These are phyloP conservation scores for Amphiprion clarkii DNA, from an alignment of 2,797 vertebrate genomes.

Conservation along the genomic window DNA sequence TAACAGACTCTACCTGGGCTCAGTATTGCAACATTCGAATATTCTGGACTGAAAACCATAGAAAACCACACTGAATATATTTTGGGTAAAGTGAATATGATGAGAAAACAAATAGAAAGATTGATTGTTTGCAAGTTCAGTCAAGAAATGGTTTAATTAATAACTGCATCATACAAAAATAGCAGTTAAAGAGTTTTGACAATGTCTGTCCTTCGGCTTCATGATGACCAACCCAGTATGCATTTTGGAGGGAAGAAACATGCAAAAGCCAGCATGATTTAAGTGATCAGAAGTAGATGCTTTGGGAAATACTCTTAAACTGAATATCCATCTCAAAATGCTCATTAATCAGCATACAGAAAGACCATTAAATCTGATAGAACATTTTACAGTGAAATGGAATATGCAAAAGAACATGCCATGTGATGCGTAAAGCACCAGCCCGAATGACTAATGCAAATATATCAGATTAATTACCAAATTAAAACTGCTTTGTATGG, in stretches of 20 bases:
- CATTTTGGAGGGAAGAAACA: background rate
- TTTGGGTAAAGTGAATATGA: background rate
- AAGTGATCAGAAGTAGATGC: slow-evolving; percentile 25
- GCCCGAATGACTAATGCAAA: slow-evolving; percentile 59
- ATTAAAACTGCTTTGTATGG: slow-evolving; percentile 39
- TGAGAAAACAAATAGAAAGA: background rate
- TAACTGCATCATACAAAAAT: slow-evolving; percentile 1
- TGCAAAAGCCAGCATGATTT: slow-evolving; percentile 18
- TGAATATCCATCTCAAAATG: slow-evolving; percentile 42
- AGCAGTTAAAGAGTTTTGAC: background rate
- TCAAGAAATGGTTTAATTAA: background rate
- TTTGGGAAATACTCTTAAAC: slow-evolving; percentile 3
- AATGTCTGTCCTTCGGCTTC: slow-evolving; percentile 7
- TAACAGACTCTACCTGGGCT: background rate
- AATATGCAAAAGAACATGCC: slow-evolving; percentile 50
- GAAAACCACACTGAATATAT: too few species aligned
- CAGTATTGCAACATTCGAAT: background rate
- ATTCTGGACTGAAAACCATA: background rate
- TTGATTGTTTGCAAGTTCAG: slow-evolving; percentile 5
- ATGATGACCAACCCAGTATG: too few species aligned
- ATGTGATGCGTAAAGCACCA: slow-evolving; percentile 42
- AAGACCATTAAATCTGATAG: slow-evolving; percentile 47
- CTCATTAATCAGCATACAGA: slow-evolving; percentile 47
- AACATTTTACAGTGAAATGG: slow-evolving; percentile 42
- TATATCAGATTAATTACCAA: slow-evolving; percentile 55